Base-by-base conservation (phyloP, 1,140 invertebrate genomes). In the Drosophila melanica region DNA sequence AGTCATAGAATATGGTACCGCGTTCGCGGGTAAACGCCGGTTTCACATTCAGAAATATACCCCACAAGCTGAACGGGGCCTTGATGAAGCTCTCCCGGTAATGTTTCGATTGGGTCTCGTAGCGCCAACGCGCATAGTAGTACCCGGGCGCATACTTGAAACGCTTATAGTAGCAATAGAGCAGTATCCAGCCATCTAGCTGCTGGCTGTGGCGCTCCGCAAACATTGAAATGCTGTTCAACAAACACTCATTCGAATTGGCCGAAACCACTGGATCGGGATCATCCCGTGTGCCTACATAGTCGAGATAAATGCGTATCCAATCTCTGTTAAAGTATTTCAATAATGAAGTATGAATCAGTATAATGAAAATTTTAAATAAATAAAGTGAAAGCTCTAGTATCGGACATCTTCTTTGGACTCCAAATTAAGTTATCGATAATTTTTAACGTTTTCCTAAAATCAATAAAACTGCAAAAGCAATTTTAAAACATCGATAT, bases 111-210 rank as follows among this genome's bases (percentile, higher is more conserved):
- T 70, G 48, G 44, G 75, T 50, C 11, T 75, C 77, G 27, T 70
- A 54, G 11, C 51, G 71, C 77, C 77, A 90, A 10, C 76, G 79
- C 9, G 82, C 82, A 7, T 64, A 87, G 9, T 53, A 54, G 14
- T 33, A 77, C 0, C 82, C 82, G 0, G 82, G 79, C 6, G 65
- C 62, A 65, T 89, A 87, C 2, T 79, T 33, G 18, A 82, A 87
- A 0, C 48, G 42, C 12, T 64, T 79, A 14, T 87, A 87, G 12
- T 84, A 87, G 44, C 84, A 87, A 37, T 79, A 79, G 0, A 87
- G 59, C 3, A 87, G 33, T 33, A 87, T 77, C 84, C 82, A 87
- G n/a, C 62, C 84, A 23, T 87, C 79, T 20, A 53, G 44, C 0
- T 77, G 65, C 0, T 7, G 6, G 0, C 12, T 3, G 51, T 74